Percentiles rank a stretch among this genome's conserved stretches.
These are phyloP conservation scores for Panurus biarmicus DNA, from an alignment of 2,113 vertebrate species.

Conservation along the genomic window DNA sequence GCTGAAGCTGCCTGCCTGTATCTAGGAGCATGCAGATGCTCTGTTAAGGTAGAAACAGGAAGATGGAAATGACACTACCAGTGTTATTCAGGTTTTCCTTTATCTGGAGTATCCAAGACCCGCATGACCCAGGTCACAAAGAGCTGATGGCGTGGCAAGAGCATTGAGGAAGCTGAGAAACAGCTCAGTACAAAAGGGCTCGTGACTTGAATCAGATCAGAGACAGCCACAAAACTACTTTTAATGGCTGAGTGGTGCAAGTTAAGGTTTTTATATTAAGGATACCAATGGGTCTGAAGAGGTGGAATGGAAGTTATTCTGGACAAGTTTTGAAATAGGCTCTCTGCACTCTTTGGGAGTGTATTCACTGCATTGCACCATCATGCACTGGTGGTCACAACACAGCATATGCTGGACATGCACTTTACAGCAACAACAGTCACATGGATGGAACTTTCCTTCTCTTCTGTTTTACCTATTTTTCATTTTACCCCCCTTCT, in stretches of 20 bases:
- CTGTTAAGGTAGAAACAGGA: background rate
- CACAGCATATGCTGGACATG: background rate
- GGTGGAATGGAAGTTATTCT: background rate
- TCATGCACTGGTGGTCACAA: background rate
- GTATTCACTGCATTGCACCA: background rate
- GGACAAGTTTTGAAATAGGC: background rate
- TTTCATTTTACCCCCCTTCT: background rate
- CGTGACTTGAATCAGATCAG: background rate
- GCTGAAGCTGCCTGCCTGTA: background rate
- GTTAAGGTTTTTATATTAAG: background rate
- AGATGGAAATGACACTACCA: background rate
- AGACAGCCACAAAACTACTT: background rate
- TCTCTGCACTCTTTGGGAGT: background rate
- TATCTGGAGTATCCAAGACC: background rate
- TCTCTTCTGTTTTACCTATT: background rate
- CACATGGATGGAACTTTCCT: background rate
- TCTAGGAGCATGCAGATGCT: background rate
- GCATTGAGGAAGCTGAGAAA: background rate
- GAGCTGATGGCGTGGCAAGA: background rate
- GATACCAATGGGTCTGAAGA: background rate
- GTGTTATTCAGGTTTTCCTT: background rate
- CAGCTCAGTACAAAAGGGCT: background rate
- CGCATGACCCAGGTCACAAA: background rate
- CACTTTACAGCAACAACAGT: background rate
- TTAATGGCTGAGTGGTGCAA: background rate